Evolutionary conservation across 2,113 vertebrate genomes (phyloP), one percentile per base, ranked within the genome.

Genomic region (Rhinopomastus cyanomelas): DNA sequence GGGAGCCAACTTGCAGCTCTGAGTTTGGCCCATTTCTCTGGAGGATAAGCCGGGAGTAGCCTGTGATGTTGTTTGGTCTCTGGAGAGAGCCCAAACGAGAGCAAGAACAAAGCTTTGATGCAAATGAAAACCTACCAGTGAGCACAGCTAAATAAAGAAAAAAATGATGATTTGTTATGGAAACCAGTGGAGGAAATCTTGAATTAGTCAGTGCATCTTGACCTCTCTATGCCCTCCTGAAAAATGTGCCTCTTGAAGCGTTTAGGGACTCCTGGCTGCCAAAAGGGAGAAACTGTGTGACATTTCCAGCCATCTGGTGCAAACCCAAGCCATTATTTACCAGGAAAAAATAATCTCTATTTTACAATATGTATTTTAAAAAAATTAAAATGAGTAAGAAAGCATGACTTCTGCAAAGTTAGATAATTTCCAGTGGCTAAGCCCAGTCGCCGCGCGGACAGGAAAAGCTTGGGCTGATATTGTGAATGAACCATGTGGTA

Each of bases 121-220:
- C 87, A 92, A 90, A 95, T 92, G 89, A 95, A 96, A 95, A 90
- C 92, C 87, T 88, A 90, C 72, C 73, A 95, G 83, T 61, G 80
- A 95, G 92, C 59, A 32, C 66, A 93, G 92, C 94, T 96, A 96
- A 95, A 95, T 93, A 96, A 96, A 96, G 91, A 87, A 89, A 94
- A 88, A 95, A 91, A 79, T 56, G 3, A 94, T 87, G 87, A 95
- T 95, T 95, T 94, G 89, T 95, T 92, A 91, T 96, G 94, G 95
- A 96, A 96, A 96, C 92, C 75, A 94, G 81, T 19, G 22, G 75
- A 95, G 94, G 95, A 93, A 97, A 96, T 96, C 93, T 92, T 96
- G 95, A 96, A 95, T 95, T 95, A 96, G 94, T 96, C 94, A 96
- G 94, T 87, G 94, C 93, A 94, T 95, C 53, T 72, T 95, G 96